Conservation (phyloP, 2,113 vertebrate genomes). For the Mormoops blainvillei region DNA sequence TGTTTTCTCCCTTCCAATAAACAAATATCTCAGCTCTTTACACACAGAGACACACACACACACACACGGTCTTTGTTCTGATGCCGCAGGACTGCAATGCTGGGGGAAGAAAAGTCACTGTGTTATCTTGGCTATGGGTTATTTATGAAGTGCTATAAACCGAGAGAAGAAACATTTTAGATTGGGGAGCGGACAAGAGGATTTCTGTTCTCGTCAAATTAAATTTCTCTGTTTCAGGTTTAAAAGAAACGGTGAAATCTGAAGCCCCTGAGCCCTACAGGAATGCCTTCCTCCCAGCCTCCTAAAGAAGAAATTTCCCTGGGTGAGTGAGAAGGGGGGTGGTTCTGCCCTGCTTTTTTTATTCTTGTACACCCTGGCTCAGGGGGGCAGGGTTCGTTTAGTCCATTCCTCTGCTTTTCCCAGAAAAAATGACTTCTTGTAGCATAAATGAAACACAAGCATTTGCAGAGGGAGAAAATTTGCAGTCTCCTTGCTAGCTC, state of each 20-base stretch:
- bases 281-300: neutral
- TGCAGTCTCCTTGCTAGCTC: neutral
- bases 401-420: neutral
- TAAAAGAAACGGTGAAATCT: neutral
- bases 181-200: neutral
- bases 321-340: neutral
- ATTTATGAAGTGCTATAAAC: conserved; percentile 59
- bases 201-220: conserved; percentile 29
- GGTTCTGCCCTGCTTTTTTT: neutral
- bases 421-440: neutral
- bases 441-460: neutral
- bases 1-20: conserved; percentile 47
- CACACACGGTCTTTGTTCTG: conserved; percentile 67
- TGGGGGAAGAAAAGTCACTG: conserved; percentile 27
- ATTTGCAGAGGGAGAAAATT: neutral
- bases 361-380: neutral
- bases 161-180: conserved; percentile 16
- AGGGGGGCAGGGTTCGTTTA: neutral
- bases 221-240: conserved; percentile 38
- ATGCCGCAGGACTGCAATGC: conserved; percentile 34
- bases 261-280: neutral
- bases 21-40: conserved; percentile 34
- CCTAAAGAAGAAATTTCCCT: neutral
- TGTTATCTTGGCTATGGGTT: conserved; percentile 55
- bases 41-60: too few species aligned